Percentiles rank a stretch among this genome's conserved stretches.
These are phyloP conservation scores for Drosophila quadrilineata DNA, from an alignment of 1,140 invertebrate species.

Conservation along the genomic window DNA sequence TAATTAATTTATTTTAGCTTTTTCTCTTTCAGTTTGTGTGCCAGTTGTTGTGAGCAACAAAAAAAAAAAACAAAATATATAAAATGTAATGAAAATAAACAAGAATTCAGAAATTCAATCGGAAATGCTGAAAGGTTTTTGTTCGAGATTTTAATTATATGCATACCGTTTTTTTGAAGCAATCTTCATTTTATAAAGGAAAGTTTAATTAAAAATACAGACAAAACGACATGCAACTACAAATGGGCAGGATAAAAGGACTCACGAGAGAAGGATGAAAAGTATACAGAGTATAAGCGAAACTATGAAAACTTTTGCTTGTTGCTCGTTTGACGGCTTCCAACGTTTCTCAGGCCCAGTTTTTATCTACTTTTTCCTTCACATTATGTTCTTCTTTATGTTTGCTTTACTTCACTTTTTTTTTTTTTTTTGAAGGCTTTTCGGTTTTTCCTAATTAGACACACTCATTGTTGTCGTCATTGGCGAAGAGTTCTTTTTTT, in stretches of 20 bases:
- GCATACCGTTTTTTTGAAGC: neutral
- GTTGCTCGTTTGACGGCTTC: slow-evolving; percentile 50
- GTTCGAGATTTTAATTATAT: slow-evolving; percentile 21
- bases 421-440: neutral
- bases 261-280: neutral
- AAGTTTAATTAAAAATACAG: slow-evolving; percentile 68
- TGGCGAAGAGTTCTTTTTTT: slow-evolving; percentile 29
- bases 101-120: slow-evolving; percentile 27
- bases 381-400: neutral
- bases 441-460: slow-evolving; percentile 67
- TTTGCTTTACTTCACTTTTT: no score
- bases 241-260: slow-evolving; percentile 54
- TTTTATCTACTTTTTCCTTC: no score
- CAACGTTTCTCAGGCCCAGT: no score
- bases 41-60: slow-evolving; percentile 1
- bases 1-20: slow-evolving; percentile 70
- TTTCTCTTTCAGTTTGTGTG: slow-evolving; percentile 32
- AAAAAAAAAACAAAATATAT: no score
- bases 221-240: slow-evolving; percentile 37
- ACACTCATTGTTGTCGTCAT: slow-evolving; percentile 52
- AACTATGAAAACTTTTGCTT: slow-evolving; percentile 59
- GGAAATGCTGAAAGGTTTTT: slow-evolving; percentile 14
- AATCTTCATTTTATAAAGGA: slow-evolving; percentile 30
- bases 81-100: no score
- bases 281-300: slow-evolving; percentile 27